Evolutionary conservation across 2,797 vertebrate species (phyloP).

Genomic region (Monodelphis domestica): DNA sequence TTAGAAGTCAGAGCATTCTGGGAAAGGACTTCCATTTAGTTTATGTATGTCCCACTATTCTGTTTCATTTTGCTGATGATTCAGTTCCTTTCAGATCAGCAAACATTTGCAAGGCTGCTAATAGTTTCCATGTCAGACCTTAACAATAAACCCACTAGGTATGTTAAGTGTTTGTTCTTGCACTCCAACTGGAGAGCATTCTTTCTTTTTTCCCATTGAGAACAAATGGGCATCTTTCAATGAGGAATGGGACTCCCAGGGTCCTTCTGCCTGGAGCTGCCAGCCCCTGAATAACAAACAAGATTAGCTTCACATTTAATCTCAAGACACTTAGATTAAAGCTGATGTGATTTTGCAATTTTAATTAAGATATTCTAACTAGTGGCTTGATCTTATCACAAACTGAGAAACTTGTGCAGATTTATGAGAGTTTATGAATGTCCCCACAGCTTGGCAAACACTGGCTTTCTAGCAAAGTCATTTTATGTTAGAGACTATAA

Average conservation of each 20-base stretch:
- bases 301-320: constrained; percentile 32
- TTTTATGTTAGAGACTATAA: constrained; percentile 76
- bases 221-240: constrained; percentile 5
- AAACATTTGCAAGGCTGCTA: background rate
- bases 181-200: background rate
- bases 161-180: background rate
- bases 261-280: background rate
- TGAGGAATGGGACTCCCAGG: background rate
- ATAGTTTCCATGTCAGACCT: background rate
- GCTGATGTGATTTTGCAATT: constrained; percentile 49
- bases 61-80: background rate
- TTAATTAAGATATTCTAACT: constrained; percentile 64
- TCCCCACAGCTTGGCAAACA: constrained; percentile 58
- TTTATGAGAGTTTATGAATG: constrained; percentile 66
- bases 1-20: constrained; percentile 5
- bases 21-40: background rate
- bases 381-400: background rate
- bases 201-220: constrained; percentile 15
- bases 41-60: background rate
- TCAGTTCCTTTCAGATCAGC: background rate
- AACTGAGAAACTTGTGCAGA: constrained; percentile 55
- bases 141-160: background rate
- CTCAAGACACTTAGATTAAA: constrained; percentile 15
- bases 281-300: constrained; percentile 4
- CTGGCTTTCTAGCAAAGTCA: constrained; percentile 70